Evolutionary conservation across 2,888 invertebrate genomes (phyloP), one percentile per base, ranked within the genome.

Genomic region (Meteorus cinctellus): DNA sequence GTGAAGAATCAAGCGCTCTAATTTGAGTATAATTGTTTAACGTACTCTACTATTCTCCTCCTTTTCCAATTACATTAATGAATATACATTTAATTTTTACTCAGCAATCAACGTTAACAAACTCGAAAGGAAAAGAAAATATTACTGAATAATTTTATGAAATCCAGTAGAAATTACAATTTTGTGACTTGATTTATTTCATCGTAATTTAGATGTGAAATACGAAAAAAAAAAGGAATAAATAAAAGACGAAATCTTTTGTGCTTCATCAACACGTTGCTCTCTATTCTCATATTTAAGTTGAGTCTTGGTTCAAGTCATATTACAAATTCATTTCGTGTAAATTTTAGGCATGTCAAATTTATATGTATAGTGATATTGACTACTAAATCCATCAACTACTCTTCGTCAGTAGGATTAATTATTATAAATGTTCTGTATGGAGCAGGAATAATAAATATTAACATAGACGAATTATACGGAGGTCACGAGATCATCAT

Each of bases 321-420:
- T 85, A 85, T 86, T 84, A 85, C 85, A 84, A 72, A 77, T 83
- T 81, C 79, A 83, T 86, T 41, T 85, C 84, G 83, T 89, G 86
- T 88, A 89, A 87, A 88, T 88, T 88, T 87, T 87, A 89, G 88
- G 87, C 88, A 86, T 86, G 86, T 85, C 87, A 87, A 88, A 88
- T 88, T 87, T 86, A 86, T 88, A 87, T 88, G 87, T 86, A 86
- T 88, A 87, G 86, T 83, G 80, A 86, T 85, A 84, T 88, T 86
- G 84, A 86, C 86, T 87, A 86, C 82, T 85, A 80, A 86, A 85
- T 86, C 85, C 85, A 85, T 81, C 80, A 80, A 86, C 83, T 84
- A 86, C 81, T 84, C 80, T 87, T 87, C 83, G 84, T 85, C 86
- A 87, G 85, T 83, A 84, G 87, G 84, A 86, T 84, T 85, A 82